These are phyloP conservation scores for Acanthosepion esculentum DNA, from an alignment of 2,888 invertebrate species.

Conservation along the genomic window DNA sequence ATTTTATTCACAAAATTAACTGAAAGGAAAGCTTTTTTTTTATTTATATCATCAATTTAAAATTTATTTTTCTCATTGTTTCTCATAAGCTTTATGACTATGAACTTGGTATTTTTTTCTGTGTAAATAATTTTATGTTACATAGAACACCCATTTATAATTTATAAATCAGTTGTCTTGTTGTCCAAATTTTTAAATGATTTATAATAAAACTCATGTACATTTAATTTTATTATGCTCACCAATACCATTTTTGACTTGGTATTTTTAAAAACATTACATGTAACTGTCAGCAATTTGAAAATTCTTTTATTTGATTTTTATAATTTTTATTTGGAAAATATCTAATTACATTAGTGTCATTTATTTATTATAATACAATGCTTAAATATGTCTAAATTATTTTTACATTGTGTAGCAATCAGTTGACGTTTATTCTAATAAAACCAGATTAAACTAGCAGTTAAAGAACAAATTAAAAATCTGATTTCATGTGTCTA, in stretches of 20 bases:
- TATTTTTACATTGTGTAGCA: not conserved
- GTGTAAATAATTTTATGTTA: not conserved
- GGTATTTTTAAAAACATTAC: not conserved
- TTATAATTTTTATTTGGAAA: too few relatives aligned
- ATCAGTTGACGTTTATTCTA: not conserved
- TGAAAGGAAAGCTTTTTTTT: not conserved
- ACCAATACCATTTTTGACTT: not conserved
- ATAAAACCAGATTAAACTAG: too few relatives aligned
- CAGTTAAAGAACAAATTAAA: too few relatives aligned
- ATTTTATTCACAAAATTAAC: not conserved
- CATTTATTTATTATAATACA: not conserved
- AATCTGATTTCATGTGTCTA: too few relatives aligned
- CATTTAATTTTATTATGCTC: too few relatives aligned
- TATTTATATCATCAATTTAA: not conserved
- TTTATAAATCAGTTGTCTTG: not conserved
- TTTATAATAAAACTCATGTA: too few relatives aligned
- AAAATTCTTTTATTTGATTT: too few relatives aligned
- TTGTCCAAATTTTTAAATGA: not conserved
- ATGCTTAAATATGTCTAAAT: not conserved
- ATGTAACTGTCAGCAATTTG: not conserved
- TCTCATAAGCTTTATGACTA: not conserved
- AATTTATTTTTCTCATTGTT: not conserved
- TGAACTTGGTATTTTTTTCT: not conserved
- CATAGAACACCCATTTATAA: not conserved
- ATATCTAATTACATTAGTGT: not conserved